Evolutionary conservation across 2,113 vertebrate genomes (phyloP).

Genomic region (Calidris pygmaea): DNA sequence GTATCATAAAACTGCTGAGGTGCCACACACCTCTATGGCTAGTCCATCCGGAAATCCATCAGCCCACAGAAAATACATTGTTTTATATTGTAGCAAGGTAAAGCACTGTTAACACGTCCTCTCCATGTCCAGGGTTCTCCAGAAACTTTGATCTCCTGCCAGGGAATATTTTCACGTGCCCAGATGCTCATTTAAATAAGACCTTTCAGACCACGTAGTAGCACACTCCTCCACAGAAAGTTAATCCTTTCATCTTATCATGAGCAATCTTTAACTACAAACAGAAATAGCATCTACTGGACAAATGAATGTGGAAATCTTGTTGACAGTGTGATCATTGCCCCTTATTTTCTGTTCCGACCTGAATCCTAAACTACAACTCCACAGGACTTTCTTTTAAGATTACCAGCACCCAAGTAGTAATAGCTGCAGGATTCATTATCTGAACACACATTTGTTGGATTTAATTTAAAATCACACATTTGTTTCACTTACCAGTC

Average conservation of each 20-base stretch:
- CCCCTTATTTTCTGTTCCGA: neutral
- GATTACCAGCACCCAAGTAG: neutral
- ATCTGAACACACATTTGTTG: neutral
- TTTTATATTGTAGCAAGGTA: neutral
- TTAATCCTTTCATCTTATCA: neutral
- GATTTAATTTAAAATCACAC: neutral
- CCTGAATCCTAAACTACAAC: neutral
- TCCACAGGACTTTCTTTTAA: neutral
- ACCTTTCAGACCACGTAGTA: neutral
- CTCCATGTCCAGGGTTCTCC: neutral
- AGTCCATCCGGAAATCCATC: neutral
- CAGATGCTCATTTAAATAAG: neutral
- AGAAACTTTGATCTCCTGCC: neutral
- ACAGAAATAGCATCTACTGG: neutral
- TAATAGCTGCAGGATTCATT: neutral
- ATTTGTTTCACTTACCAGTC: neutral
- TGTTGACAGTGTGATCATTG: neutral
- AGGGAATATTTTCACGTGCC: fast-evolving
- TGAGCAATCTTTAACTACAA: neutral
- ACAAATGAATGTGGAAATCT: neutral
- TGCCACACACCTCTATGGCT: neutral
- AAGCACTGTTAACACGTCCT: neutral
- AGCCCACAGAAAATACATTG: neutral
- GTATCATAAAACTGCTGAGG: neutral
- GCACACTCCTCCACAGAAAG: neutral